Base-by-base conservation (phyloP, 2,797 vertebrate genomes). In the Halcyon smyrnensis region DNA sequence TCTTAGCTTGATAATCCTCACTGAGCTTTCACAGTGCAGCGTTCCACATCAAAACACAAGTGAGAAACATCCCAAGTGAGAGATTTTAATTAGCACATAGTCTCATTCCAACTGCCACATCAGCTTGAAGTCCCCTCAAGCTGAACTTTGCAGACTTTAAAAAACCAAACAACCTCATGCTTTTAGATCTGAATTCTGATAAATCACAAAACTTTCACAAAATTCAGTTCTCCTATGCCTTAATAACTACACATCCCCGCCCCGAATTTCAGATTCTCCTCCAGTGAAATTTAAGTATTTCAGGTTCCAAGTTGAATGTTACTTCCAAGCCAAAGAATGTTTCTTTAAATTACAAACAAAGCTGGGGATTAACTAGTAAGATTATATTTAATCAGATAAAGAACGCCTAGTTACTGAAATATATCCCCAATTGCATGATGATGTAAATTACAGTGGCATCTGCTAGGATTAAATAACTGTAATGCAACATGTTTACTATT, bases 61-160 rank as follows among this genome's bases (percentile, higher is more conserved):
- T 37, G 79, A 91, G 87, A 85, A 87, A 69, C 71, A 89, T 56
- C 91, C 84, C 78, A 89, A 91, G 78, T 30, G 87, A 89, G 60
- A 73, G 78, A 87, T 89, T 91, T 93, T 87, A 92, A 94, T 95
- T 95, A 91, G 89, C 79, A 95, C 65, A 63, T 36, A 63, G 75
- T 81, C 79, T 92, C 76, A 77, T 51, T 89, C 84, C 79, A 94
- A 70, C 68, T 74, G 79, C 68, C 32, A 23, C 37, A 87, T 78
- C 59, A 83, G 64, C 71, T 27, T 90, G 3, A 77, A 92, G 59
- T 51, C 71, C 75, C 64, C 56, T 85, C 63, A 68, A 91, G 56
- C 17, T 68, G 64, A 92, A 84, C 15, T 17, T 28, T 17, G 25
- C 50, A 80, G n/a, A 43, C 27, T 87, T 84, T 65, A 3, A 84